A percentile compares a stretch with the other conserved stretches of the same genome.
Evolutionary conservation across 2,113 vertebrate species (phyloP).

Genomic region (Centropristis striata): DNA sequence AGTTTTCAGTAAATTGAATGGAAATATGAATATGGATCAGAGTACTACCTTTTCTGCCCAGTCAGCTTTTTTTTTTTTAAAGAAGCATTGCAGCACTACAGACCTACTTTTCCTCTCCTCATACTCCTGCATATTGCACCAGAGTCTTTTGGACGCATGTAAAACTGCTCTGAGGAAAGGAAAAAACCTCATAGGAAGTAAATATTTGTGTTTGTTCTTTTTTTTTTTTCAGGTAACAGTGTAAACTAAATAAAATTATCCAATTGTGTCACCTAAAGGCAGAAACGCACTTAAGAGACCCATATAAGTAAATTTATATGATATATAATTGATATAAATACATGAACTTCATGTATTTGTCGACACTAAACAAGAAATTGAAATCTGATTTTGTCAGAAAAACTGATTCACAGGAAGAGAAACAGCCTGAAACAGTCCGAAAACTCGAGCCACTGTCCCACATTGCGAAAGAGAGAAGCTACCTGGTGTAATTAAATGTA

Average conservation of each 20-base stretch:
- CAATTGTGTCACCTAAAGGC: background rate
- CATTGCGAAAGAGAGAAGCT: too few relatives aligned
- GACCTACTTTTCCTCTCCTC: constrained; percentile 66
- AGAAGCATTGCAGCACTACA: constrained; percentile 67
- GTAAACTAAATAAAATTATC: background rate
- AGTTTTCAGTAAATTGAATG: constrained; percentile 64
- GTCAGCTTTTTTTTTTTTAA: constrained; percentile 63
- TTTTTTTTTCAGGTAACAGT: background rate
- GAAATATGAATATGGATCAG: constrained; percentile 78
- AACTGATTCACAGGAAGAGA: too few relatives aligned
- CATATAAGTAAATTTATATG: background rate
- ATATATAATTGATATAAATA: too few relatives aligned
- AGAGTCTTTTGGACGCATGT: constrained; percentile 18
- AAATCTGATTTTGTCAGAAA: too few relatives aligned
- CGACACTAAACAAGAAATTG: too few relatives aligned
- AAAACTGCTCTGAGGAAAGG: constrained; percentile 35
- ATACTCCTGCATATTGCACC: constrained; percentile 45
- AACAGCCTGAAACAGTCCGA: too few relatives aligned
- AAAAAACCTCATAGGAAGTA: constrained; percentile 16
- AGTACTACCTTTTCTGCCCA: constrained; percentile 54
- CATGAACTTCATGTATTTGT: too few relatives aligned
- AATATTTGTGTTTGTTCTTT: constrained; percentile 21
- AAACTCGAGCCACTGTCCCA: too few relatives aligned
- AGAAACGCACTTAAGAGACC: background rate
- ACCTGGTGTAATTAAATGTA: too few relatives aligned